phyloP scores from a whole-genome alignment of 1,140 invertebrate genomes.

The Ericerus pela region DNA sequence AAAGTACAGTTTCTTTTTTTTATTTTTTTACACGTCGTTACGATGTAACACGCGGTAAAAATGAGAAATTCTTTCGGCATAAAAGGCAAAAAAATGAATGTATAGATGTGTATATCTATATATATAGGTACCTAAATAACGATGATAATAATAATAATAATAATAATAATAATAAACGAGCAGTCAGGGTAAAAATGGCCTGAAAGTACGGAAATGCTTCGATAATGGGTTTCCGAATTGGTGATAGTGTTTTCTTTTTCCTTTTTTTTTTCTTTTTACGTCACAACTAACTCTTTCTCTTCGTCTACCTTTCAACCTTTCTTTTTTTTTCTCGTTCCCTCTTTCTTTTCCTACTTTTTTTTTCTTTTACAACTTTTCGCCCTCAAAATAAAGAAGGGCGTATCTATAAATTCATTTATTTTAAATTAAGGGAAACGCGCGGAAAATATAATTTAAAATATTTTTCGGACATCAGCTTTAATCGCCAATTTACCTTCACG shows the following conservation, averaged over 20 bases:
- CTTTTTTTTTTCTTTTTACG: background rate
- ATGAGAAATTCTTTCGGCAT: no score
- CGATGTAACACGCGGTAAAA: no score
- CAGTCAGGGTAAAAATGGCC: background rate
- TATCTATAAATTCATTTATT: slow-evolving; percentile 12
- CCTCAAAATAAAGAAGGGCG: slow-evolving; percentile 10
- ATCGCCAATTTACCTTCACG: background rate
- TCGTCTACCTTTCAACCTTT: no score
- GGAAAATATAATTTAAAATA: slow-evolving; percentile 12
- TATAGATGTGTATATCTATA: no score
- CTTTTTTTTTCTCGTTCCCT: background rate
- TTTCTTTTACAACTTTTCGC: background rate
- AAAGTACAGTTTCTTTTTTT: no score
- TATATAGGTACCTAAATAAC: no score
- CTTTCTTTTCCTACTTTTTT: background rate
- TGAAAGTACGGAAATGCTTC: slow-evolving; percentile 1
- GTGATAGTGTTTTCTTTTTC: background rate
- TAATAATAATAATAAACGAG: background rate
- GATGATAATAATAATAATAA: no score
- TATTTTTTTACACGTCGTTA: no score
- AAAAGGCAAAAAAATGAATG: no score
- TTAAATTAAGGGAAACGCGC: slow-evolving; percentile 11
- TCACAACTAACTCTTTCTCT: no score
- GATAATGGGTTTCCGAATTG: slow-evolving; percentile 9
- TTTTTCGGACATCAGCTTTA: slow-evolving; percentile 6